Evolutionary conservation across 2,888 invertebrate species (phyloP).

Genomic region (Sphinx pinastri): DNA sequence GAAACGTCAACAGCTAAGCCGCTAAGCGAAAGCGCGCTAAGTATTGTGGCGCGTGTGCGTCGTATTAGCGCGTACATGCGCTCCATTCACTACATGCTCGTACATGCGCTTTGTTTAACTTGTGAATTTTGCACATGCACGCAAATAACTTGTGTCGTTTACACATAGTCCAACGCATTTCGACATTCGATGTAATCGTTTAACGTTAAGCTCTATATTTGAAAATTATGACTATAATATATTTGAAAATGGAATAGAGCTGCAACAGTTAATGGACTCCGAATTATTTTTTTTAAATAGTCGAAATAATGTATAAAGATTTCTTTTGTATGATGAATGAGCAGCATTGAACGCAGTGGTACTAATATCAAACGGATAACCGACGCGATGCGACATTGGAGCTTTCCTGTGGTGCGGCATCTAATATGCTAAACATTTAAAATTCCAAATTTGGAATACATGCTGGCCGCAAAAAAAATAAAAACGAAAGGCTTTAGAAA

Average conservation of each 20-base stretch:
- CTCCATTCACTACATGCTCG: conserved; percentile 19
- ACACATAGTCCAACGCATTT: neutral
- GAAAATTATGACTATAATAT: neutral
- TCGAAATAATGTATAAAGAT: too few relatives aligned
- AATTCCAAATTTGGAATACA: neutral
- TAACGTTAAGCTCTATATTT: neutral
- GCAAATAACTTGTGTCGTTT: conserved; percentile 25
- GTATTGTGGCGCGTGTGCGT: conserved; percentile 19
- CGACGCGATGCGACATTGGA: too few relatives aligned
- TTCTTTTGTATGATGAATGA: too few relatives aligned
- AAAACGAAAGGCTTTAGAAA: neutral
- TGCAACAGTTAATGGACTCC: neutral
- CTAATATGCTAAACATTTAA: neutral
- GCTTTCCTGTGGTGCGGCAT: too few relatives aligned
- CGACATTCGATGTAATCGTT: conserved; percentile 3
- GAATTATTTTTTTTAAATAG: too few relatives aligned
- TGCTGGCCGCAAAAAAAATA: neutral
- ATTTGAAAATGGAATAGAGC: neutral
- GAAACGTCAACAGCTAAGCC: conserved; percentile 40
- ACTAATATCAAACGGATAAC: too few relatives aligned
- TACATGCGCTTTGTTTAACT: conserved; percentile 20
- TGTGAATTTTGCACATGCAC: conserved; percentile 27
- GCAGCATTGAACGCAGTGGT: too few relatives aligned
- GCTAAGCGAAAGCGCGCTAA: conserved; percentile 42
- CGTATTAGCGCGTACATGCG: conserved; percentile 44